A percentile compares a stretch with the other conserved stretches of the same genome.
phyloP scores from a whole-genome alignment of 2,888 invertebrate genomes.

The Liposcelis brunnea region DNA sequence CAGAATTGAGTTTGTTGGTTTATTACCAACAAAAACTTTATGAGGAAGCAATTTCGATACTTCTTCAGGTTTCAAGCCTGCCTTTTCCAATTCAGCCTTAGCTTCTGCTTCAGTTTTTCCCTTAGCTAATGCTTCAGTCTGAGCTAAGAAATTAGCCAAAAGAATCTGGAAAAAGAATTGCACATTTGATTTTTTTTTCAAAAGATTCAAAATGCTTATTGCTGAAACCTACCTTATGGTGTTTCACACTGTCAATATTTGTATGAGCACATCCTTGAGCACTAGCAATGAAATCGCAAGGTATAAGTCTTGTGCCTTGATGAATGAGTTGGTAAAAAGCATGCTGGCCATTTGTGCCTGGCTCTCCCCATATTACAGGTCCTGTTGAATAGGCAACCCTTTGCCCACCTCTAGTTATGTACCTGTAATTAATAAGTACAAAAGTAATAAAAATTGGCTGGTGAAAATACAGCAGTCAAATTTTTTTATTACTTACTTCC shows the following conservation, averaged over 20 bases:
- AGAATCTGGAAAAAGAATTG: slow-evolving; percentile 44
- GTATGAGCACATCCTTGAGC: slow-evolving; percentile 64
- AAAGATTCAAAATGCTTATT: slow-evolving; percentile 4
- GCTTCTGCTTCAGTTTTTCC: slow-evolving; percentile 51
- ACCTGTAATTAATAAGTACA: slow-evolving; percentile 22
- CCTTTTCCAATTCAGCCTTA: slow-evolving; percentile 57
- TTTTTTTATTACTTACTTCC: slow-evolving; percentile 75
- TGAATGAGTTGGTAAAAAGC: slow-evolving; percentile 99
- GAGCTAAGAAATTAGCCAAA: slow-evolving; percentile 92
- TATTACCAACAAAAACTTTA: slow-evolving; percentile 92
- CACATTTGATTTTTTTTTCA: background rate
- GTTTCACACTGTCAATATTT: slow-evolving; percentile 56
- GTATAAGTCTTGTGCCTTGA: slow-evolving; percentile 81
- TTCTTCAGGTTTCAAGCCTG: slow-evolving; percentile 56
- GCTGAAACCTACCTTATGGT: slow-evolving; percentile 51
- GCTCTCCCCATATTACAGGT: slow-evolving; percentile 93
- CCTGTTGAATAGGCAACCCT: slow-evolving; percentile 45
- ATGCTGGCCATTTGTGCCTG: slow-evolving; percentile 98
- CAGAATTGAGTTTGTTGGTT: slow-evolving; percentile 93
- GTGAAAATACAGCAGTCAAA: too few species aligned
- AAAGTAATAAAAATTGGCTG: too few species aligned
- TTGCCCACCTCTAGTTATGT: slow-evolving; percentile 54
- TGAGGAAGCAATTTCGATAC: slow-evolving; percentile 74
- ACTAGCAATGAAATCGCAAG: slow-evolving; percentile 93
- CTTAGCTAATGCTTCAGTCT: slow-evolving; percentile 95